Base-by-base conservation (phyloP, 2,797 vertebrate species). In the Sylvilagus floridanus region DNA sequence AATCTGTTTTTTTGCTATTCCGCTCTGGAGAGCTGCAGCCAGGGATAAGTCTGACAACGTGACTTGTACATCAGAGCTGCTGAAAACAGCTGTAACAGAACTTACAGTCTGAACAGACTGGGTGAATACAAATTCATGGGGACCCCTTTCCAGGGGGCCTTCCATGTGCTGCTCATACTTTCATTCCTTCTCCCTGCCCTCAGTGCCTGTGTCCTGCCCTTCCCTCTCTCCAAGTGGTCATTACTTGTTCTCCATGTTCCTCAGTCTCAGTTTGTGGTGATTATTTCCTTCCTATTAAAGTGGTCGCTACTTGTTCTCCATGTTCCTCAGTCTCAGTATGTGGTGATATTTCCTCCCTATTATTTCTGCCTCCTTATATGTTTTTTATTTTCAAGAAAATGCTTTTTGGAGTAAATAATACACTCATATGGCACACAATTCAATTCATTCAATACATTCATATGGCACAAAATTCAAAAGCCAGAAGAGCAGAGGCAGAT, bases 301-400 rank as follows among this genome's bases (percentile, higher is more conserved):
- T 32, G 35, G 35, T 57, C 88, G 72, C 84, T 93, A 73, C 83
- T 76, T 90, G 4, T 69, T 66, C 52, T 76, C 79, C 2, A 16
- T 69, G 28, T 60, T 7, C 65, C 9, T 89, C 30, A 47, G 16
- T 90, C 62, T 86, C 24, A 96, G 71, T 21, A 85, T n/a, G 32
- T 54, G 11, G 62, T 37, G 30, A 85, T 28, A 14, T 84, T 90
- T 95, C 22, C 17, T 57, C 12, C 19, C 54, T 16, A 57, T 57
- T 72, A 83, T 35, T 92, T 68, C 71, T 92, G 52, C 26, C 90
- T 52, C 54, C 1, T 7, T 60, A 11, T n/a, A 60, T 24, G 60
- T 60, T 83, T 94, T 75, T 60, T 95, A 72, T 82, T 47, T n/a
- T 9, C 42, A 81, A 78, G 83, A 2, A 54, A 68, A 30, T 63